These are phyloP conservation scores for Cheiracanthium punctorium DNA, from an alignment of 2,888 invertebrate species.

Conservation along the genomic window DNA sequence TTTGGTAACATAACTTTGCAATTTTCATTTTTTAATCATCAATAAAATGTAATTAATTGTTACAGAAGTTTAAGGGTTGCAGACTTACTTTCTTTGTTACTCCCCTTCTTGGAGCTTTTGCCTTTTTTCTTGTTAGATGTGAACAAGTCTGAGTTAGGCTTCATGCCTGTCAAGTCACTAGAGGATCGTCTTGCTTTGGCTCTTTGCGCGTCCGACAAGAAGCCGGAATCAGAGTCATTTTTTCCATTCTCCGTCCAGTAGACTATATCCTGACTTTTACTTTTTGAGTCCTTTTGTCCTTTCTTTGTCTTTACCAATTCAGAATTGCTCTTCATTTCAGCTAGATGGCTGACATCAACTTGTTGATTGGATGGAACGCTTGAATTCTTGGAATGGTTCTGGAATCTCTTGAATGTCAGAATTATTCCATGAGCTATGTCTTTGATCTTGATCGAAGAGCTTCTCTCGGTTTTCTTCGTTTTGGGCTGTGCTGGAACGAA, in stretches of 20 bases:
- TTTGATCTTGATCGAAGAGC: conserved; percentile 63
- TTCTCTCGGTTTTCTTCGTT: conserved; percentile 52
- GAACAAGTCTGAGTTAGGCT: conserved; percentile 10
- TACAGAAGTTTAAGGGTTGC: too few relatives aligned
- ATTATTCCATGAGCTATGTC: conserved; percentile 64
- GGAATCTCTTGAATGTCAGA: conserved; percentile 49
- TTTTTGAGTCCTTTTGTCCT: conserved; percentile 30
- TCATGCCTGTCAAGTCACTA: conserved; percentile 37
- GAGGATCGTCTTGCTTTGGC: conserved; percentile 47
- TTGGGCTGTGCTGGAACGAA: conserved; percentile 35
- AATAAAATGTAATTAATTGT: neutral
- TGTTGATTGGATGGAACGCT: conserved; percentile 38
- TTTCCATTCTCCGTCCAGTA: conserved; percentile 36
- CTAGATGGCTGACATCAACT: conserved; percentile 58
- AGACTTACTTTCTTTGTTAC: conserved; percentile 53
- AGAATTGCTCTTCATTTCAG: conserved; percentile 16
- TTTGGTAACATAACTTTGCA: too few relatives aligned
- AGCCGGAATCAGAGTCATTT: conserved; percentile 48
- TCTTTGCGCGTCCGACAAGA: conserved; percentile 22
- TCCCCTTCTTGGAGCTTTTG: conserved; percentile 34
- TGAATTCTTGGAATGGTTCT: conserved; percentile 54
- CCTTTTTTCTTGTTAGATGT: conserved; percentile 47
- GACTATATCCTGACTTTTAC: conserved; percentile 6
- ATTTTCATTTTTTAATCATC: neutral
- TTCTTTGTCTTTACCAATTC: conserved; percentile 32